Base-by-base conservation (phyloP, 2,888 invertebrate species). In the Apomyelois bistriatella region DNA sequence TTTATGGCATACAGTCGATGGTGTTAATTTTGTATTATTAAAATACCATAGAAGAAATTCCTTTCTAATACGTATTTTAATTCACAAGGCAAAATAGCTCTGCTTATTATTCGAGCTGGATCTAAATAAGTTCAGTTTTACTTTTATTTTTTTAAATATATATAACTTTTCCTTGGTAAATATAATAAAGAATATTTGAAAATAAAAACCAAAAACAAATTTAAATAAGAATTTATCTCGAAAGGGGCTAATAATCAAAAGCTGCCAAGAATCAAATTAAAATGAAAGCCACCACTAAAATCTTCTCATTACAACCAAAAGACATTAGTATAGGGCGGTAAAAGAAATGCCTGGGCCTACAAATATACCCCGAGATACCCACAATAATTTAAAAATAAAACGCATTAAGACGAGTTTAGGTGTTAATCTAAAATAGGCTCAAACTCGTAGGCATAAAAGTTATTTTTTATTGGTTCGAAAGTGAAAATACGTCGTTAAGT, bases 261-360 rank as follows among this genome's bases (percentile, higher is more conserved):
- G 53, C 57, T 52, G 57, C 42, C 54, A 60, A 52, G 55, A 76
- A 78, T 76, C 77, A 77, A 80, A 82, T 79, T 80, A 80, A 82
- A 79, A 75, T 73, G 74, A 72, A 72, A 77, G 74, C 74, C 72
- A 74, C 75, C 74, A 80, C 79, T 82, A 80, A 82, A 81, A 79
- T 76, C 79, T 76, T 80, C 80, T 85, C 82, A 87, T 86, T 85
- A 87, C 82, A 83, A 84, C 75, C 75, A 64, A 82, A 83, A 81
- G 75, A 82, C 82, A 85, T 85, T 84, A 82, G 82, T 81, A 74
- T 76, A 75, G 74, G 76, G 74, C 76, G 79, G 74, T 68, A 82
- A 85, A 85, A 86, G 79, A 82, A 85, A 82, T 77, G 74, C 82
- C 76, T 79, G 76, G 74, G 82, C 82, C 83, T 79, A 77, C 76